Conservation (phyloP, 2,113 vertebrate genomes). For the Sebastes fasciatus region DNA sequence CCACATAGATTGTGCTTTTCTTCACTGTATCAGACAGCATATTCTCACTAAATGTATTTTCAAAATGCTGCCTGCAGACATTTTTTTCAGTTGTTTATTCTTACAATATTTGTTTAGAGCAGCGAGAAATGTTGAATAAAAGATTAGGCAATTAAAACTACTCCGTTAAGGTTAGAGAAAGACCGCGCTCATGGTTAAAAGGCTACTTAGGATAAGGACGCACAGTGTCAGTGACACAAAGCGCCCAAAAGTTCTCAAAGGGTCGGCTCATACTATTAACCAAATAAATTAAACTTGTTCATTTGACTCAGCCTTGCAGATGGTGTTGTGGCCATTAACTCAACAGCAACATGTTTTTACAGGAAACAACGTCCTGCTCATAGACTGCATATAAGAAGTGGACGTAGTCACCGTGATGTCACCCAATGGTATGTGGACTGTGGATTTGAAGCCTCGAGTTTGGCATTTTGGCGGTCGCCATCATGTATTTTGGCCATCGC, state of each 20-base stretch:
- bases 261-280: not conserved
- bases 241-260: not conserved
- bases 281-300: not conserved
- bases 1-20: not conserved
- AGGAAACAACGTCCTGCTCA: not conserved
- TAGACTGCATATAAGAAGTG: too few relatives aligned
- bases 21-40: not conserved
- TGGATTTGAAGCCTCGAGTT: too few relatives aligned
- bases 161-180: too few relatives aligned
- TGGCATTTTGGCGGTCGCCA: too few relatives aligned
- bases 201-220: not conserved
- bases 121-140: not conserved
- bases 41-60: not conserved
- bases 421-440: too few relatives aligned
- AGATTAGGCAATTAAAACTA: not conserved
- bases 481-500: too few relatives aligned
- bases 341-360: not conserved
- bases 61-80: not conserved
- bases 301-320: not conserved
- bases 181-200: not conserved
- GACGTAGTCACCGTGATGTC: too few relatives aligned
- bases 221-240: not conserved
- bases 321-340: not conserved
- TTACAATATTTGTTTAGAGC: not conserved
- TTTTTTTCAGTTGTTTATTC: not conserved